A percentile compares a stretch with the other conserved stretches of the same genome.
These are phyloP conservation scores for Neotoma lepida DNA, from an alignment of 2,113 vertebrate genomes.

Conservation along the genomic window DNA sequence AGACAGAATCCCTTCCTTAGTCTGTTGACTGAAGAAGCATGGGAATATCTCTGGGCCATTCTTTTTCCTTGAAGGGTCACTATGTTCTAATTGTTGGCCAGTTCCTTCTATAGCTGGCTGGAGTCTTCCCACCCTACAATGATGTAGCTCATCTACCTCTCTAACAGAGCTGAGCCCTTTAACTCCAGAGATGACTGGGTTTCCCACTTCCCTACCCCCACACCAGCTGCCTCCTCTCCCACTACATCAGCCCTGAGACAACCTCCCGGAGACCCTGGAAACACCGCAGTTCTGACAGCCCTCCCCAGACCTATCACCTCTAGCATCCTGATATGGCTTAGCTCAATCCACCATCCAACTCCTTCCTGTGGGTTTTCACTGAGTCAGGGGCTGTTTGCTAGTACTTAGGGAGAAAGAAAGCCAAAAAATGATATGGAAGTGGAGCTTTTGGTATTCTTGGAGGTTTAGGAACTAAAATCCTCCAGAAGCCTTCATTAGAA, in stretches of 20 bases:
- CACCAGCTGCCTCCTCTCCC: not conserved
- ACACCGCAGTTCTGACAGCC: not conserved
- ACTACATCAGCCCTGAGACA: not conserved
- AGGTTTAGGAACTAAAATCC: not conserved
- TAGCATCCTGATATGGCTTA: not conserved
- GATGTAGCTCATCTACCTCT: not conserved
- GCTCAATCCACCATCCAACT: not conserved
- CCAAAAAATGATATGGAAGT: not conserved
- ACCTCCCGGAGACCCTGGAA: not conserved
- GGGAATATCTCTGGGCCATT: not conserved
- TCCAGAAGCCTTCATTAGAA: not conserved
- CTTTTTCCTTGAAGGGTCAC: not conserved
- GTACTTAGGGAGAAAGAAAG: slow-evolving; percentile 1
- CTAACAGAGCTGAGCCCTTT: not conserved
- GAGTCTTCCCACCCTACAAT: not conserved
- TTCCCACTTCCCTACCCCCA: not conserved
- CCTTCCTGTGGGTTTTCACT: not conserved
- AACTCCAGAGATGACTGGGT: slow-evolving; percentile 11
- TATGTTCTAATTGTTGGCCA: not conserved
- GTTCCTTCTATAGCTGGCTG: not conserved
- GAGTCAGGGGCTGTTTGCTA: not conserved
- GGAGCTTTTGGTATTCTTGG: not conserved
- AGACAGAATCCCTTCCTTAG: not conserved
- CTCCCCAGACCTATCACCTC: not conserved
- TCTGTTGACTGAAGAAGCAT: not conserved